Conservation (phyloP, 2,888 invertebrate genomes). For the Lycocerus yunnanus region DNA sequence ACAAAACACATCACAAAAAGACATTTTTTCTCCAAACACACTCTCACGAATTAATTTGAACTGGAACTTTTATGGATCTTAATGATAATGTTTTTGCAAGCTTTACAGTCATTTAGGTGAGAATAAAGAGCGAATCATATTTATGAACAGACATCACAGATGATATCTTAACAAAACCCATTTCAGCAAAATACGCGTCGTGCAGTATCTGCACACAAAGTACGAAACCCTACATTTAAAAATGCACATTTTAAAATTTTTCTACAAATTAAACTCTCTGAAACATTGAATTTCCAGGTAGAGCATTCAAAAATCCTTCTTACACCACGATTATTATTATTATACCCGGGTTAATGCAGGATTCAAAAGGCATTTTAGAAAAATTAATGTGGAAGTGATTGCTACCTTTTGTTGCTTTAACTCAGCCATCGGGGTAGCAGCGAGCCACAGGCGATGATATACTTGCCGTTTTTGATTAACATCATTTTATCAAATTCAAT, state of each 20-base stretch:
- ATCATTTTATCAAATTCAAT: not conserved
- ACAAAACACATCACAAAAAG: not conserved
- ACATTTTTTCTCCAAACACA: not conserved
- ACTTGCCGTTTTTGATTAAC: too few relatives aligned
- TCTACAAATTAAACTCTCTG: slow-evolving; percentile 57
- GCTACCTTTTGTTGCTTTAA: slow-evolving; percentile 20
- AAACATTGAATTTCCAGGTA: slow-evolving; percentile 51
- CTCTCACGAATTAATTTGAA: not conserved
- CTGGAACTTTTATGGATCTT: slow-evolving; percentile 39
- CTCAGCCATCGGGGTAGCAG: not conserved
- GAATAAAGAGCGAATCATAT: slow-evolving; percentile 49
- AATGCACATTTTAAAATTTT: slow-evolving; percentile 57
- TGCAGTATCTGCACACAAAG: slow-evolving; percentile 47
- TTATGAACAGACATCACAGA: slow-evolving; percentile 48
- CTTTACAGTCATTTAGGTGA: slow-evolving; percentile 52
- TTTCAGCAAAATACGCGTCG: slow-evolving; percentile 43
- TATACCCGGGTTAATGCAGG: slow-evolving; percentile 22
- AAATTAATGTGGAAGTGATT: slow-evolving; percentile 42
- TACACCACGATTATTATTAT: slow-evolving; percentile 23
- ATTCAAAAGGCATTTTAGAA: slow-evolving; percentile 27
- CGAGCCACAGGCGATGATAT: not conserved
- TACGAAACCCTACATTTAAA: slow-evolving; percentile 53
- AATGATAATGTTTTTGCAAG: slow-evolving; percentile 47
- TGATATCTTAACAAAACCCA: slow-evolving; percentile 50
- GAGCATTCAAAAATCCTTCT: slow-evolving; percentile 27